These are phyloP conservation scores for Penelope pileata DNA, from an alignment of 2,113 vertebrate species.

Conservation along the genomic window DNA sequence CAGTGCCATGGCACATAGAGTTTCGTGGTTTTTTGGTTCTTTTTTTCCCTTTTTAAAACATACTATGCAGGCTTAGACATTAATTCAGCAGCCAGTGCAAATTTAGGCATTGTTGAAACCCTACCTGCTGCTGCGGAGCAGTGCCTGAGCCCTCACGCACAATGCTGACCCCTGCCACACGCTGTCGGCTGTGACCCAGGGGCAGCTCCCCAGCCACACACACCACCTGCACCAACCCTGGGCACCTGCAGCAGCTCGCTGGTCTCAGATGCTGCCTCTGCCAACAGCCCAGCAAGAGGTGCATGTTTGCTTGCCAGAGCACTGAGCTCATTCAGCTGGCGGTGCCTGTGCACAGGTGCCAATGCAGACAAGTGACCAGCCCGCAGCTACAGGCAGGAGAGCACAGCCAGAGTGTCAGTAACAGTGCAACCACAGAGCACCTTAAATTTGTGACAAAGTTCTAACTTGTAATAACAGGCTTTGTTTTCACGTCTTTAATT, in stretches of 20 bases:
- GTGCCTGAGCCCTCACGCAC: background rate
- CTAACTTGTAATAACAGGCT: background rate
- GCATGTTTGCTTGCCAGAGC: background rate
- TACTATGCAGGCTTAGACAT: background rate
- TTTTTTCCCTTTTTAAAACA: background rate
- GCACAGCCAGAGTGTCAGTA: background rate
- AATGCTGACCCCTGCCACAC: background rate
- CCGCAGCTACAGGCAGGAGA: background rate
- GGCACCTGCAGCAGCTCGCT: background rate
- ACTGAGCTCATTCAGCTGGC: background rate
- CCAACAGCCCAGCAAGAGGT: background rate
- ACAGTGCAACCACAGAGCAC: background rate
- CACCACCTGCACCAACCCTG: background rate
- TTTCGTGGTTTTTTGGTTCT: background rate
- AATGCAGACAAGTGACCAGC: background rate
- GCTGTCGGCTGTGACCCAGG: background rate
- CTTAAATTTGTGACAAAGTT: fast-evolving
- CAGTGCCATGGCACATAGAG: background rate
- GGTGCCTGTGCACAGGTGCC: fast-evolving
- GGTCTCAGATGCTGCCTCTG: background rate
- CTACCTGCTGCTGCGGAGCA: background rate
- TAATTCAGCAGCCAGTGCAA: background rate
- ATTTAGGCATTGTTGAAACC: background rate
- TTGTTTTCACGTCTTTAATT: background rate
- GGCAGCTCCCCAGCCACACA: background rate